phyloP scores from a whole-genome alignment of 1,140 invertebrate genomes.

The Pseudomyrmex flavicornis region DNA sequence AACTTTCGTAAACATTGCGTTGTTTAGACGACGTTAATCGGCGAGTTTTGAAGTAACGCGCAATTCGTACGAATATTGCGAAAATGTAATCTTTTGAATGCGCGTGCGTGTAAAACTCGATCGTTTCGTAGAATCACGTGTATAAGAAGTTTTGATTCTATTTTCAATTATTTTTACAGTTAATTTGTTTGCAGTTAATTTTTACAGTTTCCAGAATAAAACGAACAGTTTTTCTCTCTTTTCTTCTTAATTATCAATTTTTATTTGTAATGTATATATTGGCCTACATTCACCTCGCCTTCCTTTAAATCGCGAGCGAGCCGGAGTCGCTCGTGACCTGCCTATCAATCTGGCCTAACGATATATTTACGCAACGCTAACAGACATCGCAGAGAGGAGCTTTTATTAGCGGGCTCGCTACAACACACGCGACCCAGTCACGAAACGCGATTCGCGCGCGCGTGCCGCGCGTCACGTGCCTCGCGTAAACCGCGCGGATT shows the following conservation, averaged over 20 bases:
- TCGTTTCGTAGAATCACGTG: too few species aligned
- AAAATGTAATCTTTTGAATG: too few species aligned
- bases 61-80: neutral
- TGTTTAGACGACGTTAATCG: neutral
- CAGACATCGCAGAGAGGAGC: conserved; percentile 8
- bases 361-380: conserved; percentile 64
- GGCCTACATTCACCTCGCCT: neutral
- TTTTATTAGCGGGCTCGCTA: conserved; percentile 56
- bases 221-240: too few species aligned
- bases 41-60: neutral
- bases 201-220: too few species aligned
- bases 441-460: conserved; percentile 56
- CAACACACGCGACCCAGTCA: conserved; percentile 67
- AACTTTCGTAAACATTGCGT: conserved; percentile 37
- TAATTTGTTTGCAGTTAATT: too few species aligned
- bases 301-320: neutral
- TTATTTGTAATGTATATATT: too few species aligned
- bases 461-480: conserved; percentile 32
- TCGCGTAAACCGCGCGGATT: neutral
- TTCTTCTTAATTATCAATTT: neutral
- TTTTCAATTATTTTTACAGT: too few species aligned
- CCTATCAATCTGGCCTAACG: conserved; percentile 68
- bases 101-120: too few species aligned
- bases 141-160: too few species aligned
- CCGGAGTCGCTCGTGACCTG: conserved; percentile 28